Conservation (phyloP, 2,888 invertebrate genomes). For the Parthenolecanium corni region DNA sequence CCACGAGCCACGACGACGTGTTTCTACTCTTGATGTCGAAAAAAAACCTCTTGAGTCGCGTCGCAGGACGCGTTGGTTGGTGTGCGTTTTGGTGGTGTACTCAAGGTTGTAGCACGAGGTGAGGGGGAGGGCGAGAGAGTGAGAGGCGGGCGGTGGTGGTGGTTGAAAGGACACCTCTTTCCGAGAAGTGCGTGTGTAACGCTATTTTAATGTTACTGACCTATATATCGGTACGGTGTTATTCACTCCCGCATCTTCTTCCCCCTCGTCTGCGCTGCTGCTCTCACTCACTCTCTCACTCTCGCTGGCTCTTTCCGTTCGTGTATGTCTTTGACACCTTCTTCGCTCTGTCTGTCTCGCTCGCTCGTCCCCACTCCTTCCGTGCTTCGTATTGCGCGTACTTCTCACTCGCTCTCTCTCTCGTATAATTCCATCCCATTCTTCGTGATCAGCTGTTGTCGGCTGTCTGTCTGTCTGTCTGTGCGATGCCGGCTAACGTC, state of each 20-base stretch:
- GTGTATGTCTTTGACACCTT: too few relatives aligned
- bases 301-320: slow-evolving; percentile 33
- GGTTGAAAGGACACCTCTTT: slow-evolving; percentile 26
- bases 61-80: background rate
- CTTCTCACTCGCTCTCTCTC: too few relatives aligned
- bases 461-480: slow-evolving; percentile 31
- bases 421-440: slow-evolving; percentile 33
- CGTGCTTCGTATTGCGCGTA: too few relatives aligned
- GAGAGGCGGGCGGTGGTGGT: slow-evolving; percentile 16
- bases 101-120: too few relatives aligned
- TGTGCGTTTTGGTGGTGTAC: too few relatives aligned
- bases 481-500: slow-evolving; percentile 30
- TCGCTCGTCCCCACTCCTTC: too few relatives aligned
- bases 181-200: slow-evolving; percentile 26
- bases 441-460: slow-evolving; percentile 35
- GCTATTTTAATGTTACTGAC: slow-evolving; percentile 24
- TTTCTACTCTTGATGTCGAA: too few relatives aligned
- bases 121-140: too few relatives aligned
- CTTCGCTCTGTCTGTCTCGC: too few relatives aligned
- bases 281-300: too few relatives aligned
- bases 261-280: slow-evolving; percentile 9
- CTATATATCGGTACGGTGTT: slow-evolving; percentile 9
- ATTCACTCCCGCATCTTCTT: slow-evolving; percentile 32
- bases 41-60: too few relatives aligned
- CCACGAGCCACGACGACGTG: too few relatives aligned